Percentiles rank a stretch among this genome's conserved stretches.
phyloP scores from a whole-genome alignment of 2,888 invertebrate species.

The Cryptops parisi region DNA sequence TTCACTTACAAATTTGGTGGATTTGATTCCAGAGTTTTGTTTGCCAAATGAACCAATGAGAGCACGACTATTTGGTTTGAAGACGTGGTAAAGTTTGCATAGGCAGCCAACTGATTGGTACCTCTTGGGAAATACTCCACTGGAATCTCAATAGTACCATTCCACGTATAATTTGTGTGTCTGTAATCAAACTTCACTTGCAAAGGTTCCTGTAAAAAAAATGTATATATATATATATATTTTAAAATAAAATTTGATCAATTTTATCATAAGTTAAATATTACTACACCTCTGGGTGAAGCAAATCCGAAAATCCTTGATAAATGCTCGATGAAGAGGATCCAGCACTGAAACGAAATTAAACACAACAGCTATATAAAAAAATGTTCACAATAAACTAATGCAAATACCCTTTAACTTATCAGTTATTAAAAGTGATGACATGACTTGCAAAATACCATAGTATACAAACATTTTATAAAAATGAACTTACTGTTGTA shows the following conservation, averaged over 20 bases:
- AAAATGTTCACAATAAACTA: too few relatives aligned
- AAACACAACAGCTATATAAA: too few relatives aligned
- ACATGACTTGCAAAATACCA: too few relatives aligned
- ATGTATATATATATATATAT: background rate
- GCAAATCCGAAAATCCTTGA: background rate
- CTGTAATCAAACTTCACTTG: background rate
- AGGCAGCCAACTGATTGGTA: background rate
- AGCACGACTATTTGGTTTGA: background rate
- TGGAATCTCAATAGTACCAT: slow-evolving; percentile 1
- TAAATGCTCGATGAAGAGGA: background rate
- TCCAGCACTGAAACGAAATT: background rate
- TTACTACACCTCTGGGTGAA: background rate
- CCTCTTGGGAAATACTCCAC: slow-evolving; percentile 3
- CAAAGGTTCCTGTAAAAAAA: background rate
- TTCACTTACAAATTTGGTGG: slow-evolving; percentile 5
- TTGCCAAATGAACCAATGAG: background rate
- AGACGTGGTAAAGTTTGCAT: background rate
- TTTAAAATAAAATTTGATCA: background rate
- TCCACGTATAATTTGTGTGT: background rate
- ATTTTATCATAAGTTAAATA: background rate
- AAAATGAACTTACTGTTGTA: background rate
- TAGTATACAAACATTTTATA: background rate
- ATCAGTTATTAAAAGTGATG: too few relatives aligned
- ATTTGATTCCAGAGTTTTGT: background rate
- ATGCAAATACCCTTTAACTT: too few relatives aligned